These are phyloP conservation scores for Stenotaenia linearis DNA, from an alignment of 2,888 invertebrate species.

Conservation along the genomic window DNA sequence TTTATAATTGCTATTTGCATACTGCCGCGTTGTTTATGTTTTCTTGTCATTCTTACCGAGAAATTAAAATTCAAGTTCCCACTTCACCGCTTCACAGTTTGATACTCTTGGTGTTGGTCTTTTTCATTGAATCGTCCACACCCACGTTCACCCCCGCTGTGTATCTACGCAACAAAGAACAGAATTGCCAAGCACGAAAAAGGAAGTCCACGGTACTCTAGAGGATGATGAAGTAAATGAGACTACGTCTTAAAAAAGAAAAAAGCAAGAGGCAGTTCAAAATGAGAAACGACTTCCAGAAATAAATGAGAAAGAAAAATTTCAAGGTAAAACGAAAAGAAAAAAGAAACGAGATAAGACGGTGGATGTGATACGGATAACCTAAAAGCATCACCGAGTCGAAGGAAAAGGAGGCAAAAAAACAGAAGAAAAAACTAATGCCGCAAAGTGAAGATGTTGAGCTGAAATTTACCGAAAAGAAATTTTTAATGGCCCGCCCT, in stretches of 20 bases:
- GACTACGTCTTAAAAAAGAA: neutral
- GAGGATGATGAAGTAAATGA: neutral
- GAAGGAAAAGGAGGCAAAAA: neutral
- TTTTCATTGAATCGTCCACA: neutral
- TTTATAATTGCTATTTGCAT: neutral
- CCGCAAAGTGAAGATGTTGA: neutral
- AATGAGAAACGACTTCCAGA: too few species aligned
- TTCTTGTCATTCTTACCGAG: neutral
- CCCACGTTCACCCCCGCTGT: neutral
- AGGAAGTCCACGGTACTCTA: neutral
- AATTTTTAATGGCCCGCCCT: neutral
- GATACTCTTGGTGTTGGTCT: neutral
- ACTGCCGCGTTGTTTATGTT: neutral
- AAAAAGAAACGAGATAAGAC: neutral
- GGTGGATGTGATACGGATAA: neutral
- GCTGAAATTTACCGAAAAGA: neutral
- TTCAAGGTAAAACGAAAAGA: neutral
- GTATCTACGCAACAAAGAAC: neutral
- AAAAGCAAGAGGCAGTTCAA: too few species aligned
- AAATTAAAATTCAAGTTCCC: neutral
- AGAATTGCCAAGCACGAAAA: neutral
- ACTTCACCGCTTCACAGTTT: neutral
- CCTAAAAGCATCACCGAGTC: neutral
- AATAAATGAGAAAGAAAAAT: too few species aligned
- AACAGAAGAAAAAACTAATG: neutral